Evolutionary conservation across 2,888 invertebrate species (phyloP), one percentile per base, ranked within the genome.

Genomic region (Sicus ferrugineus): DNA sequence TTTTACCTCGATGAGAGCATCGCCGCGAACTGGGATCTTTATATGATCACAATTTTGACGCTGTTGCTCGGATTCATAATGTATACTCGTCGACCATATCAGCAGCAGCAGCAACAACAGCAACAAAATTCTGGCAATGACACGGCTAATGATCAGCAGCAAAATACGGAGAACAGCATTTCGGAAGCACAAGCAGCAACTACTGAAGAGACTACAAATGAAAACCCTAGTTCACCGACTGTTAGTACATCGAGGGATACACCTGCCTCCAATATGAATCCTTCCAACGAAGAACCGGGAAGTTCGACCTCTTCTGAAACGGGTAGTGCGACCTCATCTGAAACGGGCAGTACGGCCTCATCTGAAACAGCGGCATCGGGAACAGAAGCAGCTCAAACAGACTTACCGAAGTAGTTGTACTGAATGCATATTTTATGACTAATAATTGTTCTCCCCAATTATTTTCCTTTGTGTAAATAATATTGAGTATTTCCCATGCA

Each of bases 21-120:
- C 65, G 90, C 93, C 19, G 91, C 93, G 46, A 95, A 97, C 85
- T 98, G 98, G 98, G 98, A 98, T 87, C 87, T 97, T 66, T 97
- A 95, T 86, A 88, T 96, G 77, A 94, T 97, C 77, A 93, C 94
- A 26, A 86, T 91, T 58, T 87, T 97, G 31, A 90, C 94, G 6
- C 90, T 93, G 16, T 86, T 95, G n/a, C 87, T 98, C 61, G 95
- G 93, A 31, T 87, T 92, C 16, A 89, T 96, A 63, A 89, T 96
- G 75, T 94, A 94, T 84, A 90, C 93, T 77, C 87, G 95, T 69
- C 88, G 94, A 77, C 91, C 90, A 5, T 87, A 79, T 66, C 83
- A 81, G 70, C 76, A 78, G 30, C 80, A 72, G 61, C 74, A 80
- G 48, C 75, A 73, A 46, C 74, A 70, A 50, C 75, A 68, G 67